phyloP scores from a whole-genome alignment of 2,888 invertebrate species.

The Drosophila maculinotata region DNA sequence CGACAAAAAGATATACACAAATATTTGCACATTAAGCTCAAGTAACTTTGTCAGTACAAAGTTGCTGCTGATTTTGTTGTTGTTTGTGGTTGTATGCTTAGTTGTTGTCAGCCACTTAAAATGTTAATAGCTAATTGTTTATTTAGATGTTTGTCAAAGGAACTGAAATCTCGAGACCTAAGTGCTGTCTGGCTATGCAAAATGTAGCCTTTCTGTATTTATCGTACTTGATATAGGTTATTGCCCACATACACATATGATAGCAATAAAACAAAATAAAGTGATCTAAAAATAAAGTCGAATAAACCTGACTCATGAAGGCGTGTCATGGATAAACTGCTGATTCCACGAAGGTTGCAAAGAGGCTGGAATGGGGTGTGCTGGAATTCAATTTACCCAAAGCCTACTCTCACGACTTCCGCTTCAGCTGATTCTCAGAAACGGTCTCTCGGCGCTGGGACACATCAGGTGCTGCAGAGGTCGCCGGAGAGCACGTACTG shows the following conservation, averaged over 20 bases:
- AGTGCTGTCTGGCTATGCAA: slow-evolving; percentile 34
- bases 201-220: slow-evolving; percentile 37
- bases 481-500: slow-evolving; percentile 1
- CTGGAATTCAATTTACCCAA: background rate
- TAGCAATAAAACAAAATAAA: slow-evolving; percentile 17
- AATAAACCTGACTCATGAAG: slow-evolving; percentile 47
- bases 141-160: slow-evolving; percentile 56
- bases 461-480: slow-evolving; percentile 68
- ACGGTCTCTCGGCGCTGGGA: slow-evolving; percentile 74
- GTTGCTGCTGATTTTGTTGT: slow-evolving; percentile 27
- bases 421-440: slow-evolving; percentile 30
- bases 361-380: slow-evolving; percentile 12
- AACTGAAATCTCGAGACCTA: slow-evolving; percentile 45
- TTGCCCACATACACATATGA: slow-evolving; percentile 51
- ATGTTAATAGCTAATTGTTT: slow-evolving; percentile 79
- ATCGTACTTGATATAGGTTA: slow-evolving; percentile 70
- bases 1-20: slow-evolving; percentile 41
- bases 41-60: slow-evolving; percentile 36
- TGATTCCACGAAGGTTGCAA: slow-evolving; percentile 24
- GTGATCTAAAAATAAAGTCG: slow-evolving; percentile 64
- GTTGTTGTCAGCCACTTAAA: slow-evolving; percentile 55
- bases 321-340: slow-evolving; percentile 50
- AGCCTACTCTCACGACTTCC: slow-evolving; percentile 1
- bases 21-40: slow-evolving; percentile 73
- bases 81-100: slow-evolving; percentile 26